Evolutionary conservation across 2,888 invertebrate species (phyloP).

Genomic region (Andrena haemorrhoa): DNA sequence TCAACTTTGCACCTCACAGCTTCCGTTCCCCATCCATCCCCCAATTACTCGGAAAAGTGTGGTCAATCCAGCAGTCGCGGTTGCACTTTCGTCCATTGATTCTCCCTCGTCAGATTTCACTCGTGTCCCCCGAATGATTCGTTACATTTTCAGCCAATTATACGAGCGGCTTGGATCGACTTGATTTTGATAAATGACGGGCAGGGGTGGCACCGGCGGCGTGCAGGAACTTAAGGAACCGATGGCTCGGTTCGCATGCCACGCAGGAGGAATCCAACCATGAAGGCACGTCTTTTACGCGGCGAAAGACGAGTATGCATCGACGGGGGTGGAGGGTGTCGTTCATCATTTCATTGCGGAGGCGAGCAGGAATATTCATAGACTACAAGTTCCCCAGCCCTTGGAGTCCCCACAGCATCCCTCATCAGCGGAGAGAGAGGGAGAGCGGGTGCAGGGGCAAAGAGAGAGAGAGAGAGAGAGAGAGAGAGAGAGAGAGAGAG

Average conservation of each 20-base stretch:
- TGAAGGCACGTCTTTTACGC: constrained; percentile 71
- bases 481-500: constrained; percentile 32
- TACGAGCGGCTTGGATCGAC: constrained; percentile 70
- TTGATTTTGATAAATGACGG: constrained; percentile 80
- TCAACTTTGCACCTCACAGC: no score
- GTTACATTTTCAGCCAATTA: constrained; percentile 62
- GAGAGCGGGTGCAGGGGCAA: neutral
- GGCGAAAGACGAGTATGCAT: constrained; percentile 60
- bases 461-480: constrained; percentile 46
- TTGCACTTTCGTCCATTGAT: constrained; percentile 12
- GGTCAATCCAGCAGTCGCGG: neutral
- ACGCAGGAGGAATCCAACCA: constrained; percentile 73
- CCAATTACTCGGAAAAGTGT: neutral
- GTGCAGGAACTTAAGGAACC: constrained; percentile 81
- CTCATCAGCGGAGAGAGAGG: constrained; percentile 56
- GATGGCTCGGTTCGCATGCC: constrained; percentile 81
- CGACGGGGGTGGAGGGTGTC: constrained; percentile 71
- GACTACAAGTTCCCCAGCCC: constrained; percentile 66
- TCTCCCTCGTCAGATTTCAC: constrained; percentile 18
- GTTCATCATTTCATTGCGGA: constrained; percentile 82
- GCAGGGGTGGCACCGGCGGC: constrained; percentile 52
- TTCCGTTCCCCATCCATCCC: no score
- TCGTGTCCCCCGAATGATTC: constrained; percentile 31
- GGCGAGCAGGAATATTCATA: constrained; percentile 82
- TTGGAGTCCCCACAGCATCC: constrained; percentile 41